Evolutionary conservation across 1,140 invertebrate species (phyloP).

Genomic region (Drosophila repleta): DNA sequence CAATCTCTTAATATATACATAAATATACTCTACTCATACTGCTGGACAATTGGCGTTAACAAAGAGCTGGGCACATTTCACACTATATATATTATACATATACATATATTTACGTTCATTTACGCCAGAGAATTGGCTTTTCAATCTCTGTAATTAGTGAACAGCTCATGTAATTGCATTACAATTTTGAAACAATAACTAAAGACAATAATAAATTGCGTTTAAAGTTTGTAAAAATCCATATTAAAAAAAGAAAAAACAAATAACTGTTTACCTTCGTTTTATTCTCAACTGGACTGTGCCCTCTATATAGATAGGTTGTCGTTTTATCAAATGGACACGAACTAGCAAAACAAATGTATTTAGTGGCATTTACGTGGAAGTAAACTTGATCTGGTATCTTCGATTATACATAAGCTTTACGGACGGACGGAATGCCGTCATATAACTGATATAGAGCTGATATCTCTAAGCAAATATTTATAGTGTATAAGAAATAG

Average conservation of each 20-base stretch:
- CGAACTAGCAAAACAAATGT: neutral
- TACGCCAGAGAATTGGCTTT: conserved; percentile 38
- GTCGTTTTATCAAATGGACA: neutral
- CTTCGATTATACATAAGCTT: neutral
- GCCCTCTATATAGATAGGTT: neutral
- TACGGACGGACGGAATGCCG: neutral
- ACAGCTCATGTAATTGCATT: conserved; percentile 52
- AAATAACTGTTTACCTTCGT: neutral
- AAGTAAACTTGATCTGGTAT: neutral
- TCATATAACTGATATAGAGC: too few relatives aligned
- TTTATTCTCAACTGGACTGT: neutral
- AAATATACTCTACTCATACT: neutral
- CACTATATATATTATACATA: conserved; percentile 6
- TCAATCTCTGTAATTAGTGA: conserved; percentile 29
- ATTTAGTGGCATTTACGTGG: neutral
- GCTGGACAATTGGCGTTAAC: neutral
- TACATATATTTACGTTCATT: conserved; percentile 16
- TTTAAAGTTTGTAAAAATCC: conserved; percentile 63
- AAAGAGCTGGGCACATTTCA: conserved; percentile 10
- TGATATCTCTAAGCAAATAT: neutral
- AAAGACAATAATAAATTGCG: conserved; percentile 72
- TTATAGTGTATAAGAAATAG: neutral
- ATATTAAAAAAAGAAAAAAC: neutral
- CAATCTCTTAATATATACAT: neutral
- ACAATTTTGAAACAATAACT: conserved; percentile 66